Conservation (phyloP, 2,113 vertebrate genomes). For the Microtus montanus region DNA sequence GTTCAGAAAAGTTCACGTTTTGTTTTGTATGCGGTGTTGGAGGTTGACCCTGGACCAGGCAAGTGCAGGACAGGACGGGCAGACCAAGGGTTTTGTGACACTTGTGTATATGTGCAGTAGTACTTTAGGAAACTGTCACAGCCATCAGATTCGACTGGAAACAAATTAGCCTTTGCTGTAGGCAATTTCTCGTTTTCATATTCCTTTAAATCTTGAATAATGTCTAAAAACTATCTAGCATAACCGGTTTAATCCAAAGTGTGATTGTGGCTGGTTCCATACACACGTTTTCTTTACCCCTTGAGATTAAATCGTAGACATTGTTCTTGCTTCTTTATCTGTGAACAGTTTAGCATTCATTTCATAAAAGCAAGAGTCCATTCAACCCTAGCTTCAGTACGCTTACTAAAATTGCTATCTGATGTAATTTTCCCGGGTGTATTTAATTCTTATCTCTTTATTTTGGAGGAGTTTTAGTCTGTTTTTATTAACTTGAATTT, state of each 20-base stretch:
- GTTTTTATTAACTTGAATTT: background rate
- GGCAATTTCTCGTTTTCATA: conserved; percentile 17
- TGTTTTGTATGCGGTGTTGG: background rate
- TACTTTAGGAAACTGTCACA: background rate
- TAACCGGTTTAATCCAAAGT: background rate
- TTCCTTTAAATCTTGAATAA: background rate
- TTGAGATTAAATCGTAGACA: conserved; percentile 31
- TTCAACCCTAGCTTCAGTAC: background rate
- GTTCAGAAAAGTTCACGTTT: background rate
- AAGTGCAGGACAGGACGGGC: background rate
- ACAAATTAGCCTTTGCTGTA: background rate
- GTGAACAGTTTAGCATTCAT: background rate
- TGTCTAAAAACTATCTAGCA: background rate
- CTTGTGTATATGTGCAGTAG: background rate
- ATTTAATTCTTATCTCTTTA: conserved; percentile 18
- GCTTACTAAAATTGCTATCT: background rate
- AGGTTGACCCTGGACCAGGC: background rate
- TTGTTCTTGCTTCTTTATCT: background rate
- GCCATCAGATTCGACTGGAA: background rate
- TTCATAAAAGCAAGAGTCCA: background rate
- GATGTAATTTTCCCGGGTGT: background rate
- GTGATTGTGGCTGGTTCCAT: background rate
- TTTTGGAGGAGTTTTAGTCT: conserved; percentile 34
- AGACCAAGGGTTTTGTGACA: background rate
- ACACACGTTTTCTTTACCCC: background rate